phyloP scores from a whole-genome alignment of 2,113 vertebrate genomes.

The Nanger granti region DNA sequence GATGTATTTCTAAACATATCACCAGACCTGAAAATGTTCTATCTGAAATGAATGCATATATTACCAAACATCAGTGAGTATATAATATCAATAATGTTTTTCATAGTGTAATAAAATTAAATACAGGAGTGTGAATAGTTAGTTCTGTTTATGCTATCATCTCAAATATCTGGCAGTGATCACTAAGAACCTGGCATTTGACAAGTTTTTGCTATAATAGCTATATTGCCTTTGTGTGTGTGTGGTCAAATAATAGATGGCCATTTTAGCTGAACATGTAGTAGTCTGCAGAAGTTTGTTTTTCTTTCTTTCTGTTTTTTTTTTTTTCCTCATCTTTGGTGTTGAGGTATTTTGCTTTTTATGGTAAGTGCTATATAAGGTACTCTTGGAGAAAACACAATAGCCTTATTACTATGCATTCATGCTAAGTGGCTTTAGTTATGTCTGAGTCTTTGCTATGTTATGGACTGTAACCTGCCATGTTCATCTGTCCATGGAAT shows the following conservation, averaged over 20 bases:
- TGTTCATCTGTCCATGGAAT: not conserved
- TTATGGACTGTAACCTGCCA: not conserved
- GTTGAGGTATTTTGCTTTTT: not conserved
- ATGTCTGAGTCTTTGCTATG: not conserved
- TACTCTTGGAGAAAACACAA: not conserved
- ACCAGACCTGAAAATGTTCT: conserved; percentile 8
- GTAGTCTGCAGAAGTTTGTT: not conserved
- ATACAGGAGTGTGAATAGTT: not conserved
- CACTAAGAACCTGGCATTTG: not conserved
- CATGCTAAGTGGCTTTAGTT: not conserved
- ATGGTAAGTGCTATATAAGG: not conserved
- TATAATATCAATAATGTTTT: not conserved
- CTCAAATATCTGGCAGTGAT: not conserved
- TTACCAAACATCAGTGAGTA: not conserved
- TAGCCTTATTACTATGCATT: not conserved
- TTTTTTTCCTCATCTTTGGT: not conserved
- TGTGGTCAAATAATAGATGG: not conserved
- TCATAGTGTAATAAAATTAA: not conserved
- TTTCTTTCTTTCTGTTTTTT: not conserved
- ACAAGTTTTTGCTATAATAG: not conserved
- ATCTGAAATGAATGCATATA: not conserved
- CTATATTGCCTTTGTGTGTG: not conserved
- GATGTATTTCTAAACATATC: conserved; percentile 37
- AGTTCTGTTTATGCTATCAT: not conserved
- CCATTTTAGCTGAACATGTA: not conserved